These are phyloP conservation scores for Argopecten irradians DNA, from an alignment of 1,140 invertebrate genomes.

Conservation along the genomic window DNA sequence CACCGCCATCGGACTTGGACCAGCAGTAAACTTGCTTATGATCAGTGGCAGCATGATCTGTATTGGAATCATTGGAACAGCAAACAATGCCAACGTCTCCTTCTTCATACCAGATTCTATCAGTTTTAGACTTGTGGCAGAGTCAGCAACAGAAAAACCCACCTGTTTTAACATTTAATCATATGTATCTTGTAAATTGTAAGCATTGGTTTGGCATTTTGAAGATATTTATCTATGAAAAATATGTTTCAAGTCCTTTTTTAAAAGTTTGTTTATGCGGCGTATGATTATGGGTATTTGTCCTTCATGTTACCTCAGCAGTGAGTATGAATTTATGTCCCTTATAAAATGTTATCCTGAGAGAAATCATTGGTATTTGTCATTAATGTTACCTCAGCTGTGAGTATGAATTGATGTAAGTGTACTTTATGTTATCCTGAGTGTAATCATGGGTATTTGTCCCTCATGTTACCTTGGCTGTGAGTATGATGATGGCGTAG, in stretches of 20 bases:
- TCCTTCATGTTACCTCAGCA: no score
- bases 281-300: no score
- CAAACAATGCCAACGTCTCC: slow-evolving; percentile 93
- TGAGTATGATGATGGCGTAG: slow-evolving; percentile 89
- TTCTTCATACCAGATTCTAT: slow-evolving; percentile 97
- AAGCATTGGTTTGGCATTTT: no score
- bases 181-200: background rate
- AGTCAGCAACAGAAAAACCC: slow-evolving; percentile 97
- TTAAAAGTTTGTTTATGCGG: no score
- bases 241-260: no score
- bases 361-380: no score
- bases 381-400: no score
- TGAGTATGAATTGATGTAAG: no score
- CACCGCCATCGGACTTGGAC: slow-evolving; percentile 90
- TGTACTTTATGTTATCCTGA: no score
- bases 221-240: no score
- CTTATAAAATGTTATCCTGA: no score
- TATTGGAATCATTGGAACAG: slow-evolving; percentile 92
- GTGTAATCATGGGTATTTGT: background rate
- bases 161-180: slow-evolving; percentile 86
- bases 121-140: slow-evolving; percentile 95
- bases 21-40: slow-evolving; percentile 92
- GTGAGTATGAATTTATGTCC: no score
- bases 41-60: slow-evolving; percentile 95
- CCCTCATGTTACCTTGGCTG: slow-evolving; percentile 86